Base-by-base conservation (phyloP, 2,888 invertebrate species). In the Dastarcus helophoroides region DNA sequence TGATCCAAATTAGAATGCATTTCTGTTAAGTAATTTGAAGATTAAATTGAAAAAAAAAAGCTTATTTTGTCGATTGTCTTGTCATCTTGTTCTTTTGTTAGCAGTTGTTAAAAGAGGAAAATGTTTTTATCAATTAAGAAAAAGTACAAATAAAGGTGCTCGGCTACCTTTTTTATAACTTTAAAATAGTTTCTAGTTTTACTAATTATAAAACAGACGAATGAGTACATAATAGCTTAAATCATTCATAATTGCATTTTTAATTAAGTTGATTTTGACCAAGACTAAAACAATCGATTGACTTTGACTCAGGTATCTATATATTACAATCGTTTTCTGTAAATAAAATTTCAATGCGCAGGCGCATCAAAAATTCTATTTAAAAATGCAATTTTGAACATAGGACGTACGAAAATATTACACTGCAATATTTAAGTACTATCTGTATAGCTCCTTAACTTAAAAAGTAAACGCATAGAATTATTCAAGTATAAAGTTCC, bases 111-210 rank as follows among this genome's bases (percentile, higher is more conserved):
- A 42, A 47, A 40, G 41, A 42, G 42, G 49, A 42, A 51, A 50
- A 50, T 51, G n/a, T 54, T 49, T 49, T 50, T 52, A 52, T 52
- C 48, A 50, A 49, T 53, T 50, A 47, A 40, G 38, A 37, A 27
- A 52, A 51, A 56, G 56, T 56, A 56, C 56, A 56, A 56, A 56
- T 41, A 38, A n/a, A 45, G 54, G 48, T 53, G 52, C 53, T 40
- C 22, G 16, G 29, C 25, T 25, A 27, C 35, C 26, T 35, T 27
- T 29, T 10, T 31, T 26, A 21, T 24, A 11, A 3, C 10, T 10
- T 23, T 5, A 7, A 5, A 23, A 9, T 7, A 9, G 6, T 6
- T 23, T 23, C 6, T 8, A 23, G 6, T 8, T 9, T 9, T 10
- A 23, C 6, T 8, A 23, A 23, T 8, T 8, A 23, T 23, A 5